A percentile compares a stretch with the other conserved stretches of the same genome.
These are phyloP conservation scores for Lucilia cuprina DNA, from an alignment of 1,140 invertebrate species.

Conservation along the genomic window DNA sequence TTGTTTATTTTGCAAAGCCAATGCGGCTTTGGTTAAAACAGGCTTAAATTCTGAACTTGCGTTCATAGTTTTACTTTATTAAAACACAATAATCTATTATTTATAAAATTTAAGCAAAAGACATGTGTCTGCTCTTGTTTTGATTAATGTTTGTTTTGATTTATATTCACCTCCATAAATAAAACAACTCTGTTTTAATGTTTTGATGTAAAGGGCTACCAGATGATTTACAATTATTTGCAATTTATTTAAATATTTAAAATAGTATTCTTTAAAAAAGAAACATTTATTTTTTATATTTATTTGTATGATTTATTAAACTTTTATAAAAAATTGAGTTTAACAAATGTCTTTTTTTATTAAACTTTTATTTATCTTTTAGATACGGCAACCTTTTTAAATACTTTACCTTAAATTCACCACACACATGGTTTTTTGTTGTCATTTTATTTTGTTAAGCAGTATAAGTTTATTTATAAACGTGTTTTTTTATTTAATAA, in stretches of 20 bases:
- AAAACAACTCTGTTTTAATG: constrained; percentile 4
- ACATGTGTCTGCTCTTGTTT: not conserved
- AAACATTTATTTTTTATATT: no score
- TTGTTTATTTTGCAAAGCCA: constrained; percentile 43
- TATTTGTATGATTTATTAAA: no score
- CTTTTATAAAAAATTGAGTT: no score
- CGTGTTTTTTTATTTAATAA: constrained; percentile 19
- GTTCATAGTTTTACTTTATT: not conserved
- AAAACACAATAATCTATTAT: not conserved
- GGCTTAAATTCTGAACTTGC: constrained; percentile 45
- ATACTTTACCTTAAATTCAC: not conserved
- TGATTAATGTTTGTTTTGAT: not conserved
- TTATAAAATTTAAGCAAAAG: not conserved
- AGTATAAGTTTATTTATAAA: not conserved
- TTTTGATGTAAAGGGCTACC: no score
- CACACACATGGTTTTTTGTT: constrained; percentile 10
- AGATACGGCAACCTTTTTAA: not conserved
- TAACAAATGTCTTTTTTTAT: no score
- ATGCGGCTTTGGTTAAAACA: constrained; percentile 51
- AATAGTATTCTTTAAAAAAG: no score
- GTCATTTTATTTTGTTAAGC: not conserved
- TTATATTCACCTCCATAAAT: not conserved
- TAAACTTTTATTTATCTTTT: no score
- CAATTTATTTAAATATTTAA: no score
- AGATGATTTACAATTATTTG: no score